A percentile compares a stretch with the other conserved stretches of the same genome.
Evolutionary conservation across 1,140 invertebrate species (phyloP).

Genomic region (Tribolium castaneum): DNA sequence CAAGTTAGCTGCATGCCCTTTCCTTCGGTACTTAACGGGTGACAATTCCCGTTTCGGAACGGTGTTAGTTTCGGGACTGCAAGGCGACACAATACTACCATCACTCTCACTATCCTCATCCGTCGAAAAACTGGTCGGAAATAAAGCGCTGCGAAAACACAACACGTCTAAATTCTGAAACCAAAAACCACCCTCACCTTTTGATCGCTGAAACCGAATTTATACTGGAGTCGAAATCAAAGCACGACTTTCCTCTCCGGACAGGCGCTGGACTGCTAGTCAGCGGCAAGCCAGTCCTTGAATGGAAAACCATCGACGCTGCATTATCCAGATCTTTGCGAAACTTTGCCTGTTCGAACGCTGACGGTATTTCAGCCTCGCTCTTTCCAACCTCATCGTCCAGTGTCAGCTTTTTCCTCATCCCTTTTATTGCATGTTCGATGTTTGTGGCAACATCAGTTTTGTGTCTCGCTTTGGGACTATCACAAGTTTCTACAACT

Average conservation of each 20-base stretch:
- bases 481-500: constrained; percentile 61
- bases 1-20: constrained; percentile 58
- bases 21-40: constrained; percentile 53
- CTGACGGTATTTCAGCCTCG: constrained; percentile 69
- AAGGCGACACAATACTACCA: constrained; percentile 62
- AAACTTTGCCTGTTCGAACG: constrained; percentile 78
- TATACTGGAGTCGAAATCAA: constrained; percentile 88
- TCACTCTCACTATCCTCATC: constrained; percentile 65
- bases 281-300: constrained; percentile 83
- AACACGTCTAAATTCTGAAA: background rate
- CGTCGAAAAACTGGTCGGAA: constrained; percentile 59
- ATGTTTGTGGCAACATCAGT: constrained; percentile 54
- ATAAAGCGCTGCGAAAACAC: constrained; percentile 59
- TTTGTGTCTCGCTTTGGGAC: constrained; percentile 41
- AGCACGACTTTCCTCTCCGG: constrained; percentile 78
- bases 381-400: constrained; percentile 42
- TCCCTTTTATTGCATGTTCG: constrained; percentile 11
- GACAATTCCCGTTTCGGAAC: constrained; percentile 48
- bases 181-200: constrained; percentile 68
- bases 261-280: constrained; percentile 89
- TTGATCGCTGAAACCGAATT: constrained; percentile 85
- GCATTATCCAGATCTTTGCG: constrained; percentile 81
- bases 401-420: constrained; percentile 52
- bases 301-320: constrained; percentile 87
- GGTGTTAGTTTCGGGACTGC: constrained; percentile 59